Base-by-base conservation (phyloP, 1,140 invertebrate genomes). In the Cydia pomonella region DNA sequence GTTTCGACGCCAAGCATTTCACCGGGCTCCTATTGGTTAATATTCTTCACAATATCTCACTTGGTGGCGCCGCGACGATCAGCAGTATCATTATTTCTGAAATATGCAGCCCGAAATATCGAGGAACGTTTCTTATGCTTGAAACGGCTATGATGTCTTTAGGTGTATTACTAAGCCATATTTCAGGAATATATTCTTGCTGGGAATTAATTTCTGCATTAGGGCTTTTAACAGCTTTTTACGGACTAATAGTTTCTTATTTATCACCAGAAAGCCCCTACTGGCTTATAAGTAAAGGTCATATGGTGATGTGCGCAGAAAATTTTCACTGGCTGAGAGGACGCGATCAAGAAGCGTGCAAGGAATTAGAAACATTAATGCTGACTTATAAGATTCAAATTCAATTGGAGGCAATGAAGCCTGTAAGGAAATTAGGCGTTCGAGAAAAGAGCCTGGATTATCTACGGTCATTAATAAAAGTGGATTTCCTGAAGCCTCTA, bases 91-190 rank as follows among this genome's bases (percentile, higher is more conserved):
- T 75, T 12, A 75, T 79, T 13, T 74, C 78, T n/a, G 78, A 79
- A 79, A 75, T 53, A 18, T 75, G 75, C 25, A 72, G 59, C 50
- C 73, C 75, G 1, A 75, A 76, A 23, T 76, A 74, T 62, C 38
- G 75, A 66, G 73, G 69, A 13, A 50, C 69, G 44, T 73, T 79
- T 33, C 62, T 79, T 9, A 73, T 79, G 71, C 33, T 79, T 27
- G 78, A 79, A 75, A 79, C 73, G 2, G 78, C 73, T 23, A 75
- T 79, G 71, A 76, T 79, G 27, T 76, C 78, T 53, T 47, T 79
- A 16, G 78, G 78, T 6, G 69, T 79, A 23, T 27, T 79, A n/a
- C 25, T 76, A 2, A 75, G 78, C 53, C 75, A 79, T 53, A n/a
- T 79, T 12, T 73, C 23, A 25, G 72, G 41, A 21, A 72, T 75